Percentiles rank a stretch among this genome's conserved stretches.
phyloP scores from a whole-genome alignment of 2,113 vertebrate species.

The Dicentrarchus labrax region DNA sequence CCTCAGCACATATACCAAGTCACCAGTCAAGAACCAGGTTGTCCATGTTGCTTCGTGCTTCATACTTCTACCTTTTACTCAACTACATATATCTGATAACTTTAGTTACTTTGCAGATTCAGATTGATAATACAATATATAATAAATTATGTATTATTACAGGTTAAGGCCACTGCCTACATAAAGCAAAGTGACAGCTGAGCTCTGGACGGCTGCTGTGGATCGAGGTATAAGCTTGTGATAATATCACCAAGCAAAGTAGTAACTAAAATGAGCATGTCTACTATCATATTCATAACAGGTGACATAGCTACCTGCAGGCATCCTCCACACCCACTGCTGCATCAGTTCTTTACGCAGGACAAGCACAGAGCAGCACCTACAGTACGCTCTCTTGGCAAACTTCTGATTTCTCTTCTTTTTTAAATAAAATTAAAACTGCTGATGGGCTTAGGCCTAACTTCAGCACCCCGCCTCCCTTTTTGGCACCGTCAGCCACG shows the following conservation, averaged over 20 bases:
- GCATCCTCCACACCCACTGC: background rate
- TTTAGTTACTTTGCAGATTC: too few relatives aligned
- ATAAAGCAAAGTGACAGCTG: too few relatives aligned
- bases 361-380: constrained; percentile 11
- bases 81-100: too few relatives aligned
- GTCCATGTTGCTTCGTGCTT: too few relatives aligned
- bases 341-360: background rate
- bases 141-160: too few relatives aligned
- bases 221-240: background rate
- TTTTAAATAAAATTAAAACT: constrained; percentile 58
- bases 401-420: constrained; percentile 30
- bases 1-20: too few relatives aligned
- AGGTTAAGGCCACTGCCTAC: too few relatives aligned
- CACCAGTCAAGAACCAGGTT: too few relatives aligned
- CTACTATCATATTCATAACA: background rate
- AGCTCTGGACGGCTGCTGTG: background rate
- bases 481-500: background rate
- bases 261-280: background rate
- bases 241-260: background rate
- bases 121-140: too few relatives aligned
- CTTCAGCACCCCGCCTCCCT: constrained; percentile 8
- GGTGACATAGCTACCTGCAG: background rate
- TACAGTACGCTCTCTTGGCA: constrained; percentile 34
- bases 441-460: constrained; percentile 33
- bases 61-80: too few relatives aligned